Evolutionary conservation across 1,140 invertebrate genomes (phyloP), one percentile per base, ranked within the genome.

Genomic region (Hypothenemus hampei): DNA sequence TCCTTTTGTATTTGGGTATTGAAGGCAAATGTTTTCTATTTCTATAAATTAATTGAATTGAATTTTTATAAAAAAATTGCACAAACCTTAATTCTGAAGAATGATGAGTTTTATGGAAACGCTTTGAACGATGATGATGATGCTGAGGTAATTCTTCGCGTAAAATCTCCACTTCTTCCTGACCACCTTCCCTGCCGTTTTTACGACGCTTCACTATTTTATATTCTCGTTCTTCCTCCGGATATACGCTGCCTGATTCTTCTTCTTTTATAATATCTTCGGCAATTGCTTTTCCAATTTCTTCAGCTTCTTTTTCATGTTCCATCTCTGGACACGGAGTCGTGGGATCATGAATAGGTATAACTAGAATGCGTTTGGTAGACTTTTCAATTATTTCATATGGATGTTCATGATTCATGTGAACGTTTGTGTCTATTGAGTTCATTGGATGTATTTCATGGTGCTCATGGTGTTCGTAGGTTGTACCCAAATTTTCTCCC

Each of bases 1-100:
- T 53, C 11, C 29, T 44, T 26, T 43, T 53, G 16, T 53, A 36
- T 18, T 51, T 51, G 15, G 35, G n/a, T 24, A 37, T 18, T 4
- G 36, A 1, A 3, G 48, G 48, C 3, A 51, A 13, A 15, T 40
- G 48, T 41, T 51, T 51, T 15, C 33, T 29, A n/a, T 51, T 16
- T 29, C 48, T 51, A 16, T n/a, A n/a, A n/a, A n/a, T n/a, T n/a
- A n/a, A n/a, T n/a, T n/a, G n/a, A n/a, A n/a, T n/a, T n/a, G n/a
- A n/a, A n/a, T n/a, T n/a, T n/a, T n/a, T n/a, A n/a, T n/a, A n/a
- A n/a, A n/a, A n/a, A n/a, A n/a, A n/a, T n/a, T n/a, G n/a, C n/a
- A n/a, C n/a, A n/a, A n/a, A n/a, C n/a, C n/a, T n/a, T n/a, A n/a
- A n/a, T n/a, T n/a, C n/a, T n/a, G n/a, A n/a, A n/a, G n/a, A n/a